Conservation (phyloP, 2,888 invertebrate genomes). For the Trachelus troglodyta region DNA sequence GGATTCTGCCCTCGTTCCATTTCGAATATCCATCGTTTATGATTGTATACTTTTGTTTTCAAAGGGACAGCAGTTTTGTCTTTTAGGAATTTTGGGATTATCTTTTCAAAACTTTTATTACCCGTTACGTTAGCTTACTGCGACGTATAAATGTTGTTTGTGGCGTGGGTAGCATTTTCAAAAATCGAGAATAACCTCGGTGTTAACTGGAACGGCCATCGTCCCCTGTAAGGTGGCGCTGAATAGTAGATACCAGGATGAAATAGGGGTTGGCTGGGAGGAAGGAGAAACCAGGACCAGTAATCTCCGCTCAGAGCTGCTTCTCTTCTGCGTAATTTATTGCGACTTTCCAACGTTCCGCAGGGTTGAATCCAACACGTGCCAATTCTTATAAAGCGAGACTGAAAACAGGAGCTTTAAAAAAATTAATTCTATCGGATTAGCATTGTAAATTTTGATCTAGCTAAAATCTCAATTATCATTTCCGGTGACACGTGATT, state of each 20-base stretch:
- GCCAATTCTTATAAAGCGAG: background rate
- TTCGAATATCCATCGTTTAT: too few relatives aligned
- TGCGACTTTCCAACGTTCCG: slow-evolving; percentile 28
- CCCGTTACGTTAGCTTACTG: background rate
- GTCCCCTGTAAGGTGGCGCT: slow-evolving; percentile 24
- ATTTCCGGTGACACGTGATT: background rate
- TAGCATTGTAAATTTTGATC: background rate
- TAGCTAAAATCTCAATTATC: background rate
- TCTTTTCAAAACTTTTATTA: background rate
- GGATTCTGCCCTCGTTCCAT: background rate
- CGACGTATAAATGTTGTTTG: background rate
- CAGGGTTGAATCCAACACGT: slow-evolving; percentile 28
- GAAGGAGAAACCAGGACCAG: slow-evolving; percentile 32
- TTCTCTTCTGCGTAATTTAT: slow-evolving; percentile 34
- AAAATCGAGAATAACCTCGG: slow-evolving; percentile 5
- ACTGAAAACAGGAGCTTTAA: background rate
- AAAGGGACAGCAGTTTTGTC: background rate
- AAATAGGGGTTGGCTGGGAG: slow-evolving; percentile 27
- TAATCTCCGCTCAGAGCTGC: slow-evolving; percentile 33
- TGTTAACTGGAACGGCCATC: slow-evolving; percentile 26
- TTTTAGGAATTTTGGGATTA: background rate
- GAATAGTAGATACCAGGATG: slow-evolving; percentile 33
- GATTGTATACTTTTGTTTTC: background rate
- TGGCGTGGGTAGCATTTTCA: background rate
- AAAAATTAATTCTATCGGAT: background rate